phyloP scores from a whole-genome alignment of 2,113 vertebrate species.

The Oostethus manadensis region DNA sequence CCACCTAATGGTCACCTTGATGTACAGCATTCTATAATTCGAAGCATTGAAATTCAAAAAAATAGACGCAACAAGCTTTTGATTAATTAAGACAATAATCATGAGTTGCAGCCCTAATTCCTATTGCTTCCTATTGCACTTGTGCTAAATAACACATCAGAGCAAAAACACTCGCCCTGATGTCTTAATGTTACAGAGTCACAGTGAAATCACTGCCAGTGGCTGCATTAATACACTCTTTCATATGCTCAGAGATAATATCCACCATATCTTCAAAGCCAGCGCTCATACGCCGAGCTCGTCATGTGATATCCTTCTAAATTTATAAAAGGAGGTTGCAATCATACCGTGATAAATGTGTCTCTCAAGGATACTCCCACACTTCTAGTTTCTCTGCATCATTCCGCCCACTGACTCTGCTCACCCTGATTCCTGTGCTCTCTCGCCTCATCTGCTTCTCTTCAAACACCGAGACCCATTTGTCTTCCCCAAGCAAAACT shows the following conservation, averaged over 20 bases:
- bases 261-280: constrained; percentile 34
- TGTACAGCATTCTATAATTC: too few relatives aligned
- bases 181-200: constrained; percentile 13
- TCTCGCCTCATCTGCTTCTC: constrained; percentile 11
- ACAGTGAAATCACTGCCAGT: constrained; percentile 10
- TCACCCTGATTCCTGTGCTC: constrained; percentile 7
- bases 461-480: constrained; percentile 31
- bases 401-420: constrained; percentile 23
- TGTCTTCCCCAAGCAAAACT: constrained; percentile 31
- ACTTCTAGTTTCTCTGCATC: constrained; percentile 13
- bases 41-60: too few relatives aligned
- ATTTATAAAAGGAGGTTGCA: constrained; percentile 23
- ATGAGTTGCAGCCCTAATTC: too few relatives aligned
- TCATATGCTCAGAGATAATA: constrained; percentile 32
- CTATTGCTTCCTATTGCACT: not conserved
- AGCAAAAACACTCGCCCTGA: constrained; percentile 6
- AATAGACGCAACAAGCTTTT: too few relatives aligned
- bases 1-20: too few relatives aligned
- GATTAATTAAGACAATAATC: too few relatives aligned
- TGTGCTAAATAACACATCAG: constrained; percentile 6
- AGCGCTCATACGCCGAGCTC: constrained; percentile 9
- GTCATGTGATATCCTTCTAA: constrained; percentile 22
- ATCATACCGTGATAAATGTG: constrained; percentile 37
- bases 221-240: constrained; percentile 26
- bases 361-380: constrained; percentile 25